Evolutionary conservation across 1,140 invertebrate genomes (phyloP), one percentile per base, ranked within the genome.

Genomic region (Drosophila nannoptera): DNA sequence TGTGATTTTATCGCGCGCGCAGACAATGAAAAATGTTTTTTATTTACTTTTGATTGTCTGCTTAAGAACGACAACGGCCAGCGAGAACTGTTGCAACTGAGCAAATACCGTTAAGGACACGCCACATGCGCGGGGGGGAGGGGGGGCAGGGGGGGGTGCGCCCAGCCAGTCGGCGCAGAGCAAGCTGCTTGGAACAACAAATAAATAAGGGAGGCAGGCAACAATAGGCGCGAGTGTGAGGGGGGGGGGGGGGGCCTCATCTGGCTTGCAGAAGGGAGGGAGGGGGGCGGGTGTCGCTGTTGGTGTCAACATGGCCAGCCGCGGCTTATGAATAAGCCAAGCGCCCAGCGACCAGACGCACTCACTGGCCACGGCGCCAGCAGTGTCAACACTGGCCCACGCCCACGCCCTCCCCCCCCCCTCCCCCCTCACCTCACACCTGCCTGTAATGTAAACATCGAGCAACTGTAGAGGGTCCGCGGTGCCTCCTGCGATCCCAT

Each of bases 11-110:
- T 50, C 59, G 32, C 38, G 11, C 32, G 45, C 35, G 8, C 62
- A 56, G 55, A 76, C 73, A 71, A 76, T 68, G 62, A 35, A 59
- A 71, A 58, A 68, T 76, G 73, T 59, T 68, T 78, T 22, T 75
- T 78, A 78, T 78, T 78, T 78, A 75, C 75, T 65, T 78, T 75
- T 74, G 76, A 78, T 78, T 78, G 71, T 70, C 71, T 78, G 75
- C 71, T 71, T 67, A 67, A 69, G 69, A 48, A 61, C 35, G 22
- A 62, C 56, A 65, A 52, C 53, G 65, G 65, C 12, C 12, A 43
- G 8, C 5, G 40, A 14, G 35, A 46, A 54, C 38, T 40, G 33
- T 22, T 43, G 36, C 58, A 38, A 16, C 7, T 38, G 32, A 40
- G 40, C 35, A 53, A 64, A 61, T 54, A 56, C 35, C 31, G 45